Base-by-base conservation (phyloP, 2,113 vertebrate species). In the Synchiropus splendidus region DNA sequence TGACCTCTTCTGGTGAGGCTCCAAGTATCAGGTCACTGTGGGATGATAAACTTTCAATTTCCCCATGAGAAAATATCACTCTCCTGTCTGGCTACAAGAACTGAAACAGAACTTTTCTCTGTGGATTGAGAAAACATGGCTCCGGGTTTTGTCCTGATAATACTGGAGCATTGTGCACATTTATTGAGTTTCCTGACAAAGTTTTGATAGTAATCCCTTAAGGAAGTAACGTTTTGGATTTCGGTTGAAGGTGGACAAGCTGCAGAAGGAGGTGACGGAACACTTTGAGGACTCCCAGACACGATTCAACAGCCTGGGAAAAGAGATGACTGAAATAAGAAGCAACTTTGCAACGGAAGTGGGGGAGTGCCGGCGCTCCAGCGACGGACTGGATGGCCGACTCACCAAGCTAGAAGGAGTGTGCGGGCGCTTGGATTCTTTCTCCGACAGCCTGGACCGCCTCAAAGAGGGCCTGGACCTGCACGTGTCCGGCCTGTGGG, bases 401-500 rank as follows among this genome's bases (percentile, higher is more conserved):
- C 18, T 95, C 35, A 77, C 83, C 41, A 88, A 87, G 48, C 78
- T 94, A 41, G 93, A 95, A 60, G 87, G 82, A 1, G 68, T 90
- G 21, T 94, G 90, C 14, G 79, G 82, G 31, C 85, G 86, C 39
- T 50, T 92, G 21, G 88, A 92, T 48, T 74, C 73, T 0, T 78
- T 94, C 18, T 85, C 89, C 0, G 81, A 82, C 2, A 86, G 79
- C 36, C 75, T 97, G 58, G 80, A 81, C 17, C 82, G 63, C 36
- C 84, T 95, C 40, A 89, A 85, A 1, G 86, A 90, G 6, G 89
- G 88, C 37, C 87, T 97, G 48, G 80, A 83, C 67, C 78, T 70
- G 38, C 91, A 95, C 0, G 83, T 97, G 32, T 84, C 91, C 0
- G 87, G 85, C 17, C 83, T 97, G 44, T 94, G 92, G 92, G 80